These are phyloP conservation scores for Mycteria americana DNA, from an alignment of 2,797 vertebrate genomes.

Conservation along the genomic window DNA sequence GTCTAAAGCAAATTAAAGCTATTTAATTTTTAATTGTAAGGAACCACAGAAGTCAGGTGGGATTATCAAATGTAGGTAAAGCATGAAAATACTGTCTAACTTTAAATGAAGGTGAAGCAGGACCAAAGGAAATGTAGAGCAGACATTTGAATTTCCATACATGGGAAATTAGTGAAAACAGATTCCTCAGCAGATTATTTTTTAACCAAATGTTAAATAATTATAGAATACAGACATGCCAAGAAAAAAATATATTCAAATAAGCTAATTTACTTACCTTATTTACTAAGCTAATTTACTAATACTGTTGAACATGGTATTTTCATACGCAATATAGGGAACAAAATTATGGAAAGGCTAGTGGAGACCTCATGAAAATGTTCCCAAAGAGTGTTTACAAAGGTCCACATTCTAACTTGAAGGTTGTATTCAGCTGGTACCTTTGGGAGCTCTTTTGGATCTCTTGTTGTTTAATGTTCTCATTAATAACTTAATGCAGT, in stretches of 20 bases:
- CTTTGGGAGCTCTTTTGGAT: not conserved
- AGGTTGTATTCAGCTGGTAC: not conserved
- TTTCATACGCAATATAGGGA: not conserved
- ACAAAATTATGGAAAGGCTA: not conserved
- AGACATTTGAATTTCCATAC: not conserved
- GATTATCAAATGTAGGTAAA: not conserved
- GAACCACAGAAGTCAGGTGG: not conserved
- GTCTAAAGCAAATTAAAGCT: not conserved
- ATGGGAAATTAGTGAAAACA: not conserved
- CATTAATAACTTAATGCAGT: not conserved
- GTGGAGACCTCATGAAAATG: not conserved
- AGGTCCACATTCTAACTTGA: not conserved
- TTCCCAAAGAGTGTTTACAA: not conserved
- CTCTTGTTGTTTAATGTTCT: not conserved
- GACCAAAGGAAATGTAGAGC: fast-evolving
- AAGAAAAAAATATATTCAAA: not conserved
- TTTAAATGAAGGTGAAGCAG: not conserved
- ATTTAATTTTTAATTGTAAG: not conserved
- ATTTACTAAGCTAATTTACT: not conserved
- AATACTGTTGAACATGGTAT: fast-evolving
- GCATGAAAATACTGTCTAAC: not conserved
- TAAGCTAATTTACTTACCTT: not conserved
- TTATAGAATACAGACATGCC: not conserved
- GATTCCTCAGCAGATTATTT: not conserved
- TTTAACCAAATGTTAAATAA: not conserved